Conservation (phyloP, 2,797 vertebrate species). For the Carapus acus region DNA sequence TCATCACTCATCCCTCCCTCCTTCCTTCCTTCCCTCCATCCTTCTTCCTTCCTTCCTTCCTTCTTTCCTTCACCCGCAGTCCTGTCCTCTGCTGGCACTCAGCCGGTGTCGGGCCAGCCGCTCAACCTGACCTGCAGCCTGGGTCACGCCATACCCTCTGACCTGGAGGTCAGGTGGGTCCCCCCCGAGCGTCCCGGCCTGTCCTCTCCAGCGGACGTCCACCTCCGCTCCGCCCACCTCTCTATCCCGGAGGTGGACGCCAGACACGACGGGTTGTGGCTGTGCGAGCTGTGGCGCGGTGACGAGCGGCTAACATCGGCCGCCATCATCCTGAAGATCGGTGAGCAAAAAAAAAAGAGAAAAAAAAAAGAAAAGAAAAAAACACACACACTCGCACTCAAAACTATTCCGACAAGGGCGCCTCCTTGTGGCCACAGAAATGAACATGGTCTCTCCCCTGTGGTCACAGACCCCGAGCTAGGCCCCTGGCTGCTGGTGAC, state of each 20-base stretch:
- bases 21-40: too few species aligned
- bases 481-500: slow-evolving; percentile 60
- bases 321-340: slow-evolving; percentile 53
- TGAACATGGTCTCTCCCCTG: slow-evolving; percentile 17
- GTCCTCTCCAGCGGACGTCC: accelerated
- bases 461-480: slow-evolving; percentile 49
- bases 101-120: slow-evolving; percentile 42
- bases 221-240: neutral
- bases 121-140: slow-evolving; percentile 64
- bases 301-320: slow-evolving; percentile 16
- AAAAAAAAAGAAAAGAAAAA: slow-evolving; percentile 48
- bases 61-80: slow-evolving; percentile 40
- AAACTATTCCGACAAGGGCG: slow-evolving; percentile 22
- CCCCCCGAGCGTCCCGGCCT: neutral
- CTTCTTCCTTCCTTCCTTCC: slow-evolving; percentile 4
- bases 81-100: slow-evolving; percentile 8
- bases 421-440: slow-evolving; percentile 35
- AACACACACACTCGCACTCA: too few species aligned
- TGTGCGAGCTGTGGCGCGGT: slow-evolving; percentile 53
- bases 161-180: slow-evolving; percentile 50
- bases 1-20: neutral
- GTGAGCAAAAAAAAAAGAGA: slow-evolving; percentile 64
- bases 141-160: slow-evolving; percentile 22
- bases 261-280: slow-evolving; percentile 50
- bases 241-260: slow-evolving; percentile 28